A percentile compares a stretch with the other conserved stretches of the same genome.
These are phyloP conservation scores for Tribolium freemani DNA, from an alignment of 2,888 invertebrate species.

Conservation along the genomic window DNA sequence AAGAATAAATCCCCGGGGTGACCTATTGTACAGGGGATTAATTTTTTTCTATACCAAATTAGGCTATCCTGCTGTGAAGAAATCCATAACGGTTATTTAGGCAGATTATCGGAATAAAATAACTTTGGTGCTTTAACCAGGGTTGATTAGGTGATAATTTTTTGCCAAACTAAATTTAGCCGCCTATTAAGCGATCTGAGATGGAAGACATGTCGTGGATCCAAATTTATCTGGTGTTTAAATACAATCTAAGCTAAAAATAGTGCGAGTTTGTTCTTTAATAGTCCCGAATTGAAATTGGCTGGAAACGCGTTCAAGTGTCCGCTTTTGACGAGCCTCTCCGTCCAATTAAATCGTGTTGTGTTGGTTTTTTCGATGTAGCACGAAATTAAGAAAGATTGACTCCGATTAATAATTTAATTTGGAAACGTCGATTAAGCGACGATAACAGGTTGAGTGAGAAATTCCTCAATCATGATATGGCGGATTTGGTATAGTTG, in stretches of 20 bases:
- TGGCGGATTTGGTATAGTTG: conserved; percentile 14
- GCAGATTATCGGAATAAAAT: conserved; percentile 52
- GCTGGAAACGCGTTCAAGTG: conserved; percentile 32
- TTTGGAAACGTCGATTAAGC: conserved; percentile 12
- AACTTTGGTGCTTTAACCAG: neutral
- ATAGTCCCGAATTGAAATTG: conserved; percentile 31
- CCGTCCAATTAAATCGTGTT: conserved; percentile 27
- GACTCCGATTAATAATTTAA: conserved; percentile 17
- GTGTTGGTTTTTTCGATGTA: conserved; percentile 20
- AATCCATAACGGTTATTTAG: conserved; percentile 62
- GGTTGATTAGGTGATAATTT: neutral
- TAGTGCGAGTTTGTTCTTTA: conserved; percentile 28
- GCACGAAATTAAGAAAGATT: conserved; percentile 23
- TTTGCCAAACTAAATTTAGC: conserved; percentile 20
- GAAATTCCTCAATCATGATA: conserved; percentile 9
- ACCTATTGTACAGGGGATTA: conserved; percentile 27
- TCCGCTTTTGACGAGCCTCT: conserved; percentile 24
- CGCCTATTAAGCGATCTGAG: conserved; percentile 5
- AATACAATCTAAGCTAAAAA: conserved; percentile 27
- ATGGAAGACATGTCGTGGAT: conserved; percentile 26
- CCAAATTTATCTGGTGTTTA: conserved; percentile 38
- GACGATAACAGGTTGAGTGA: conserved; percentile 7
- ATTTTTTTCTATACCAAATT: conserved; percentile 51
- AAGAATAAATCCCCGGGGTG: conserved; percentile 20
- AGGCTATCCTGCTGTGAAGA: conserved; percentile 60